Base-by-base conservation (phyloP, 2,797 vertebrate genomes). In the Phrynocephalus forsythii region DNA sequence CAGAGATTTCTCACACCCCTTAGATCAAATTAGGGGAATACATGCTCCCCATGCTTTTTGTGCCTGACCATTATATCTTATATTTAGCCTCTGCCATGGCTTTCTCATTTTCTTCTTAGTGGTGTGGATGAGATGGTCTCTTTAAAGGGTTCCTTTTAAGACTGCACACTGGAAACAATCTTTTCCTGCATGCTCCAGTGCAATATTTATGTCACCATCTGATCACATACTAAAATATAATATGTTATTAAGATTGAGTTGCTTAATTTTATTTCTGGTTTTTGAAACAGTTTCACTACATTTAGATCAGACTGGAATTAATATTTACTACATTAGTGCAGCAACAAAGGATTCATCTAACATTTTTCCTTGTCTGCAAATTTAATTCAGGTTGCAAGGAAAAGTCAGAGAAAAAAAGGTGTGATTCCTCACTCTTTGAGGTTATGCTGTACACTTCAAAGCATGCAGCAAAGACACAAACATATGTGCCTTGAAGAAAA, bases 331-430 rank as follows among this genome's bases (percentile, higher is more conserved):
- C 81, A 76, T 52, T 28, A 38, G 7, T 52, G 79, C 71, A 48
- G 22, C 38, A 76, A 26, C 71, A 75, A 82, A 87, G 69, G 85
- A 60, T 79, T 71, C 30, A 22, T 79, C 66, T 56, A 86, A 79
- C 44, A 71, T 86, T 80, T 79, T 44, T 5, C 44, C 71, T 75
- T 82, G 28, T 60, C 30, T 66, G 20, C 56, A 63, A 28, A 81
- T 87, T 75, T 87, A 81, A 87, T 87, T 82, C 56, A 75, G 30
- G 20, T 87, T 82, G 52, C 50, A 87, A 82, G 72, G 81, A 87
- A 26, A 38, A 30, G 20, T 77, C 84, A 67, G 24, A 67, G 69
- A 66, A 87, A 50, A 52, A 28, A 66, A n/a, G 38, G 38, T 44
- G 38, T 44, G 38, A 44, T 44, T 44, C 38, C 38, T 44, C 38